phyloP scores from a whole-genome alignment of 1,140 invertebrate genomes.

The Conus ventricosus region DNA sequence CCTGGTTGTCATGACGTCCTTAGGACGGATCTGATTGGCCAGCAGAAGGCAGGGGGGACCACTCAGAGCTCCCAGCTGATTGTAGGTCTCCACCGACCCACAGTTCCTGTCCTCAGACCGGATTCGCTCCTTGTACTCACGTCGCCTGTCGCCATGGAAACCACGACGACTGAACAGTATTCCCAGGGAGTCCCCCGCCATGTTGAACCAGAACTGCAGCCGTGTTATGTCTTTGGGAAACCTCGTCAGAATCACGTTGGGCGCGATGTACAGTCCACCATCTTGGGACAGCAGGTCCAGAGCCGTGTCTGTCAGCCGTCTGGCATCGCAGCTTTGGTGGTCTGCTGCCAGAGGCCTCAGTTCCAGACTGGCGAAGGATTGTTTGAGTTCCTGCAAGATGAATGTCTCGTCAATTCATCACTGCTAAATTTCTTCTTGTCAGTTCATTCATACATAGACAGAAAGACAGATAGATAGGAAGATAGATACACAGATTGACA shows the following conservation, averaged over 20 bases:
- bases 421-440: too few relatives aligned
- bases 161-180: background rate
- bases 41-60: constrained; percentile 22
- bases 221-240: background rate
- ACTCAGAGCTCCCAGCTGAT: background rate
- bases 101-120: background rate
- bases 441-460: too few relatives aligned
- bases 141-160: background rate
- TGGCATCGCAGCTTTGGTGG: background rate
- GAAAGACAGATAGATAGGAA: too few relatives aligned
- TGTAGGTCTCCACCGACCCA: background rate
- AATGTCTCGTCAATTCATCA: too few relatives aligned
- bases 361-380: constrained; percentile 12
- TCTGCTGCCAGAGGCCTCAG: background rate
- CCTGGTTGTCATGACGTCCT: constrained; percentile 23
- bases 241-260: constrained; percentile 18
- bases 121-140: background rate
- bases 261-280: constrained; percentile 24
- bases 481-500: too few relatives aligned
- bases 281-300: background rate
- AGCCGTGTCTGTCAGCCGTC: background rate
- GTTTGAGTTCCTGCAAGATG: constrained; percentile 12
- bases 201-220: background rate
- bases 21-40: background rate
- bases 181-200: background rate